Percentiles rank a stretch among this genome's conserved stretches.
Conservation (phyloP, 2,888 invertebrate genomes). For the Tromatobia lineatoria region DNA sequence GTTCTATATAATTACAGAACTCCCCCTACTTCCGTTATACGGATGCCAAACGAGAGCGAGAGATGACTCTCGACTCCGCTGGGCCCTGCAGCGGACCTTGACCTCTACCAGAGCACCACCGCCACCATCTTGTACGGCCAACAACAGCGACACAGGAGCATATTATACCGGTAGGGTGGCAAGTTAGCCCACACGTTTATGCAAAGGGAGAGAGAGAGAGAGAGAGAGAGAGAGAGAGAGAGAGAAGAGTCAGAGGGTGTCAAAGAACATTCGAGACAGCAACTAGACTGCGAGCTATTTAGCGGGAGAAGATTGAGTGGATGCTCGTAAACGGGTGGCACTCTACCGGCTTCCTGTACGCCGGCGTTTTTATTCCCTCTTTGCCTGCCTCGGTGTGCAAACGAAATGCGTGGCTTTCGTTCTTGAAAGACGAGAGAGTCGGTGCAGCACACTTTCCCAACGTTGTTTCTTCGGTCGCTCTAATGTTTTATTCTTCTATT, state of each 20-base stretch:
- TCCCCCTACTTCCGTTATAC: conserved; percentile 50
- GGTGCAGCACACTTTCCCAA: conserved; percentile 12
- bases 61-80: conserved; percentile 45
- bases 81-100: conserved; percentile 64
- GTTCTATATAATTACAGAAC: conserved; percentile 30
- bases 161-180: conserved; percentile 28
- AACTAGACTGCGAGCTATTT: background rate
- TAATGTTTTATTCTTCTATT: background rate
- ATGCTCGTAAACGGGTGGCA: background rate
- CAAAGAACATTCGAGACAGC: background rate
- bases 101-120: conserved; percentile 71
- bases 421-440: conserved; percentile 12
- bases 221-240: too few species aligned
- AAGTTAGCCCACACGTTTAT: background rate
- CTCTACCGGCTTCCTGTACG: conserved; percentile 24
- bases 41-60: conserved; percentile 55
- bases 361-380: conserved; percentile 33
- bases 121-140: conserved; percentile 57
- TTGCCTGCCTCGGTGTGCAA: background rate
- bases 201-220: conserved; percentile 4
- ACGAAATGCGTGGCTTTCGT: background rate
- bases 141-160: conserved; percentile 34
- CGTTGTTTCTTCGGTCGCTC: background rate
- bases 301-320: background rate
- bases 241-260: too few species aligned